Base-by-base conservation (phyloP, 2,797 vertebrate species). In the Clarias laeviceps region DNA sequence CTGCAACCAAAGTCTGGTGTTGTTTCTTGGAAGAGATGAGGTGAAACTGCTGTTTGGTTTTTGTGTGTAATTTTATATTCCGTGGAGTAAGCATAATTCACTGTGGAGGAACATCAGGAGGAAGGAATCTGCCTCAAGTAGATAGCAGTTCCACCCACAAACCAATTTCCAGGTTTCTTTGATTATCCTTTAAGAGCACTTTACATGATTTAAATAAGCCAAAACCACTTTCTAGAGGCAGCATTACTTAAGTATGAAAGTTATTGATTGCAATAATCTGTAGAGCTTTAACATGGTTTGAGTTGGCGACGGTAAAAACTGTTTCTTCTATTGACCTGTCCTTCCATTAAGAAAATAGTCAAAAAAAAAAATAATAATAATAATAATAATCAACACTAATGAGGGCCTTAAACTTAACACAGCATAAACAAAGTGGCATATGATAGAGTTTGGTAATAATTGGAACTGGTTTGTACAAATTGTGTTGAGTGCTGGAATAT, bases 1-100 rank as follows among this genome's bases (percentile, higher is more conserved):
- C 64, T 79, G 73, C 79, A 86, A 79, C 81, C 80, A 83, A 83
- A 86, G 56, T 56, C 27, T 22, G 7, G n/a, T 78, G 50, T 22
- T 61, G 59, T 37, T 80, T 87, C 59, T 87, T 73, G n/a, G 82
- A 79, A 29, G 27, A 22, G 17, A 24, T 22, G 17, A 65, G 56
- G 9, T 45, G 45, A 45, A 45, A 32, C 22, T 81, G 32, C 22
- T 77, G 9, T 82, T 61, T 22, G n/a, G 22, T 24, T 69, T 82
- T 29, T 62, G 1, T 34, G 40, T 80, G 82, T 84, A 81, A 81
- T 84, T 59, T 80, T 65, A 87, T 87, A 84, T 83, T 83, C 68
- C 74, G 27, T 56, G 29, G 57, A 8, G 20, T 20, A 24, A 72
- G 32, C 37, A 57, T 17, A 45, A n/a, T 65, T 65, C 29, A 34